Conservation (phyloP, 2,888 invertebrate species). For the Maniola hyperantus region DNA sequence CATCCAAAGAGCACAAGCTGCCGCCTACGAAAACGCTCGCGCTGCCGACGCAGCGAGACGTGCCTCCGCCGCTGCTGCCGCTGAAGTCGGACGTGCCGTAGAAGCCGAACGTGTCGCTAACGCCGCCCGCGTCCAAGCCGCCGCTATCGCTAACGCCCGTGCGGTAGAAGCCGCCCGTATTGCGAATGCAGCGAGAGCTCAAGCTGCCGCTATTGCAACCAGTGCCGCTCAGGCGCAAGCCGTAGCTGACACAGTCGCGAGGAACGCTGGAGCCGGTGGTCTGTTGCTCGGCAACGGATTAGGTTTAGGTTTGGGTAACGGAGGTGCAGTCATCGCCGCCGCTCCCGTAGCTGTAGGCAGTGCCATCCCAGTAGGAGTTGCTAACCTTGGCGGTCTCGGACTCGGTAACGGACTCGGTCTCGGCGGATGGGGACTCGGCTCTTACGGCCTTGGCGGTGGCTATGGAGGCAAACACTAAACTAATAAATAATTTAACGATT, state of each 20-base stretch:
- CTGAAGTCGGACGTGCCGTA: conserved; percentile 60
- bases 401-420: background rate
- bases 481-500: conserved; percentile 30
- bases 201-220: conserved; percentile 61
- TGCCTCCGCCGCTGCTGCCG: conserved; percentile 60
- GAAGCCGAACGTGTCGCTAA: conserved; percentile 69
- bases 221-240: conserved; percentile 69
- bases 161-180: conserved; percentile 73
- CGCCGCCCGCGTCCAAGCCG: conserved; percentile 71
- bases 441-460: conserved; percentile 40
- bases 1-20: conserved; percentile 73
- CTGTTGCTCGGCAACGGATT: conserved; percentile 57
- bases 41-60: conserved; percentile 72
- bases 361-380: conserved; percentile 24
- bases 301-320: conserved; percentile 42
- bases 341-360: conserved; percentile 36
- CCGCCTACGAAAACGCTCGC: conserved; percentile 71
- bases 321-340: conserved; percentile 43
- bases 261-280: conserved; percentile 65
- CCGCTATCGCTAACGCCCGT: conserved; percentile 71
- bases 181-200: conserved; percentile 64
- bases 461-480: conserved; percentile 43
- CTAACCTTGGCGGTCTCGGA: conserved; percentile 2
- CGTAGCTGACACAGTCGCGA: conserved; percentile 64
- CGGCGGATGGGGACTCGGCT: conserved; percentile 31